Evolutionary conservation across 2,888 invertebrate species (phyloP).

Genomic region (Mechanitis mazaeus): DNA sequence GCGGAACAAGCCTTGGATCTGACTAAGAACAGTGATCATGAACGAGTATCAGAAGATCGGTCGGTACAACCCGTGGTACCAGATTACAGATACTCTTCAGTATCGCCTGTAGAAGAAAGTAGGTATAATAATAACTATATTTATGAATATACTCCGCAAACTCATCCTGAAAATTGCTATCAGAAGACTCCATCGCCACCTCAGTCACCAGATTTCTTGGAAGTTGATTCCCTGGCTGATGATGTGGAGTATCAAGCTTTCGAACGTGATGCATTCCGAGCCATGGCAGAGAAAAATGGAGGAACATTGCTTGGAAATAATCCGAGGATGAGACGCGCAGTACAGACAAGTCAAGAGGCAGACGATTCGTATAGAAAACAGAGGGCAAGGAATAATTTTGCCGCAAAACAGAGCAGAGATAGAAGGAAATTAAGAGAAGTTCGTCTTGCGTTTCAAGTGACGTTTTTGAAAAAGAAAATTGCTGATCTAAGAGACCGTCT

Average conservation of each 20-base stretch:
- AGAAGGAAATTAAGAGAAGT: constrained; percentile 93
- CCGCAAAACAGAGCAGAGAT: constrained; percentile 95
- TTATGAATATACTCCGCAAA: constrained; percentile 31
- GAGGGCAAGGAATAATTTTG: constrained; percentile 93
- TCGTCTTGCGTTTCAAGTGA: constrained; percentile 91
- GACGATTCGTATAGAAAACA: constrained; percentile 93
- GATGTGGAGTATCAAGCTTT: constrained; percentile 83
- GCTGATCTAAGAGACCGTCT: constrained; percentile 38
- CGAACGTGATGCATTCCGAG: constrained; percentile 81
- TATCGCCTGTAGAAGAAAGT: constrained; percentile 29
- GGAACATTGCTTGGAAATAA: constrained; percentile 77
- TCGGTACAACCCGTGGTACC: constrained; percentile 30
- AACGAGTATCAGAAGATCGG: constrained; percentile 31
- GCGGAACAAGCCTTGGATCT: constrained; percentile 56
- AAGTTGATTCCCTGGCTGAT: constrained; percentile 51
- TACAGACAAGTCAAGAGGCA: constrained; percentile 56
- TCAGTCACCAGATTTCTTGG: constrained; percentile 50
- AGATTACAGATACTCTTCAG: constrained; percentile 31
- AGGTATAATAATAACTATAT: constrained; percentile 15
- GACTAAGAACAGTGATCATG: constrained; percentile 42
- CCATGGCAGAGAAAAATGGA: constrained; percentile 79
- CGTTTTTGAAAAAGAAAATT: constrained; percentile 77
- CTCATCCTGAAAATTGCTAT: constrained; percentile 40
- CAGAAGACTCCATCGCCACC: constrained; percentile 60
- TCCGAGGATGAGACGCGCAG: constrained; percentile 82